Base-by-base conservation (phyloP, 2,888 invertebrate genomes). In the Stictocephala bisonia region DNA sequence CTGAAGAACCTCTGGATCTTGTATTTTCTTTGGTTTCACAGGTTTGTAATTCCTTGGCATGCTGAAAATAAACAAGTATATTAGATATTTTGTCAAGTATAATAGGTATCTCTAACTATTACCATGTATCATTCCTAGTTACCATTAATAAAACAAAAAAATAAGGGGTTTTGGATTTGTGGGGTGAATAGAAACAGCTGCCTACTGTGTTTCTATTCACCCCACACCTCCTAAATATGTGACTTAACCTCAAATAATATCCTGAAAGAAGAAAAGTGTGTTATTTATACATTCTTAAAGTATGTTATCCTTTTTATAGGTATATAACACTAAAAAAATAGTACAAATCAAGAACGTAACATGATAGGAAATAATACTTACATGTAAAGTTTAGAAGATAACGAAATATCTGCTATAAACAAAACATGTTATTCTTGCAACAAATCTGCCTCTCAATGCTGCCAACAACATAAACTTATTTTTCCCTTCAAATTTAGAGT, bases 141-240 rank as follows among this genome's bases (percentile, higher is more conserved):
- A 64, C 35, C 27, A 64, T 15, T 20, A 64, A 18, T 35, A 35
- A 64, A 48, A 9, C 48, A 48, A 51, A 51, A 51, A 24, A n/a
- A n/a, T 22, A 27, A 13, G 51, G 13, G 27, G 27, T 3, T 26
- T 48, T 26, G n/a, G n/a, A 64, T 6, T 40, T 26, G 44, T 22
- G 66, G 44, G 66, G 44, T 66, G 41, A 41, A 66, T 24, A 66
- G 41, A 66, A 66, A 48, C 67, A 67, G 18, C 26, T 44, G n/a
- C 22, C 41, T 7, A 20, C 18, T 44, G 50, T 48, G 44, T 50
- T 7, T 67, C 13, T 29, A 27, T 50, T 66, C 31, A 60, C 31
- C 60, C 35, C 31, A 31, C 60, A 60, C 18, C 13, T 13, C n/a
- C n/a, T n/a, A n/a, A n/a, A n/a, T n/a, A n/a, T n/a, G n/a, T n/a